Percentiles rank a stretch among this genome's conserved stretches.
Evolutionary conservation across 2,113 vertebrate species (phyloP).

Genomic region (Charadrius vociferus): DNA sequence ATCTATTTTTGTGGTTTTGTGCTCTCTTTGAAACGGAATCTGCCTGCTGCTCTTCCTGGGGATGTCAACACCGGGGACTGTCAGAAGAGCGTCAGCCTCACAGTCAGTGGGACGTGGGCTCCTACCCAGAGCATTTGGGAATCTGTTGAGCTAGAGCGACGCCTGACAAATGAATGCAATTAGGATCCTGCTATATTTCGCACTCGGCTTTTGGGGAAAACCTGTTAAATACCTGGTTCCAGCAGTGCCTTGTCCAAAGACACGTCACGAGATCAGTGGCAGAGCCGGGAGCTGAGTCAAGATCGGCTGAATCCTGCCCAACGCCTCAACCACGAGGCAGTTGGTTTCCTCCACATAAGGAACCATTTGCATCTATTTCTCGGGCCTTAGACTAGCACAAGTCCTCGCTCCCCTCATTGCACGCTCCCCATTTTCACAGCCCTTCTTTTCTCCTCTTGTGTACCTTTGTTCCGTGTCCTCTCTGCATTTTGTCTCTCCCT

Average conservation of each 20-base stretch:
- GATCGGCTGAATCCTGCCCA: not conserved
- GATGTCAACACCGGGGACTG: not conserved
- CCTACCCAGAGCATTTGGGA: not conserved
- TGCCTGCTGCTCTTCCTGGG: not conserved
- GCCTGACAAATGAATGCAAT: not conserved
- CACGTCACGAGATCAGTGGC: fast-evolving
- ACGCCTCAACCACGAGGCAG: not conserved
- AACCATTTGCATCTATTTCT: not conserved
- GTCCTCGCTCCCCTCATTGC: not conserved
- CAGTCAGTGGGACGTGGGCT: not conserved
- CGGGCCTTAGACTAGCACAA: not conserved
- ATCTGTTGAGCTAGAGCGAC: not conserved
- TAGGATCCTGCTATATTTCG: not conserved
- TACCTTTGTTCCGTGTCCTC: not conserved
- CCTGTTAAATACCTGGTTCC: not conserved
- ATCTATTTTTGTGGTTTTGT: constrained; percentile 6
- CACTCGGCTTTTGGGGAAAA: not conserved
- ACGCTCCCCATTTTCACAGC: fast-evolving
- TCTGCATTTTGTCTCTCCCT: not conserved
- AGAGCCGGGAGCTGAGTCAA: not conserved
- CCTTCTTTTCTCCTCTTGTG: not conserved
- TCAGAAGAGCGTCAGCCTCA: not conserved
- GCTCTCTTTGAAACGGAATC: not conserved
- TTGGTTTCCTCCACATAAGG: not conserved
- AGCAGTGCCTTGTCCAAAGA: fast-evolving